Base-by-base conservation (phyloP, 2,888 invertebrate genomes). In the Troides helena region DNA sequence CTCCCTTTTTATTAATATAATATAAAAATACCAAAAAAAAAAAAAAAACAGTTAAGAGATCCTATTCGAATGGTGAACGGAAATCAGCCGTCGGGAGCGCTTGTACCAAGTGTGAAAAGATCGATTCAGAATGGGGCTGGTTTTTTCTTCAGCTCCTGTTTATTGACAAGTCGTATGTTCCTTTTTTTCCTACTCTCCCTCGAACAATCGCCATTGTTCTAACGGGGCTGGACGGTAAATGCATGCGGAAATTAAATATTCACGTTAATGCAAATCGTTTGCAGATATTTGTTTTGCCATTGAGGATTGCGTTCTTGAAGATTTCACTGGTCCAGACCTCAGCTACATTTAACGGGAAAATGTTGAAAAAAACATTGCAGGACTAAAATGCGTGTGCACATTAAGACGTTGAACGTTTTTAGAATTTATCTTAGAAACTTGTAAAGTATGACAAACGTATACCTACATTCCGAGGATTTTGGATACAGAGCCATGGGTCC, bases 71-170 rank as follows among this genome's bases (percentile, higher is more conserved):
- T 90, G 86, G 86, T 86, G 90, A 91, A 87, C 92, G 92, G 92
- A 92, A 92, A 91, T 89, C 88, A 91, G 89, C 90, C 90, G 92
- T 89, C 92, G 84, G 81, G 83, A 79, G 78, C 83, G 84, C 86
- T 90, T 89, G 90, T 89, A 85, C 85, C 76, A 92, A 92, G 92
- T 92, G 92, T 92, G 91, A 92, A 89, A 86, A 88, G 88, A 91
- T 92, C 88, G 92, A 92, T 92, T 90, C 85, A 81, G 86, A 87
- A 85, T 80, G 87, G 84, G 82, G 80, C 79, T 79, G 81, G 86
- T 87, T 85, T 86, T 84, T 81, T 76, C 80, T 78, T 79, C 80
- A 72, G 81, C 78, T 82, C 81, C 80, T 80, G 81, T 81, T 84
- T 89, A 89, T 89, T 87, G 88, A 87, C 85, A 88, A 88, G 86